These are phyloP conservation scores for Morpho achilles DNA, from an alignment of 2,888 invertebrate genomes.

Conservation along the genomic window DNA sequence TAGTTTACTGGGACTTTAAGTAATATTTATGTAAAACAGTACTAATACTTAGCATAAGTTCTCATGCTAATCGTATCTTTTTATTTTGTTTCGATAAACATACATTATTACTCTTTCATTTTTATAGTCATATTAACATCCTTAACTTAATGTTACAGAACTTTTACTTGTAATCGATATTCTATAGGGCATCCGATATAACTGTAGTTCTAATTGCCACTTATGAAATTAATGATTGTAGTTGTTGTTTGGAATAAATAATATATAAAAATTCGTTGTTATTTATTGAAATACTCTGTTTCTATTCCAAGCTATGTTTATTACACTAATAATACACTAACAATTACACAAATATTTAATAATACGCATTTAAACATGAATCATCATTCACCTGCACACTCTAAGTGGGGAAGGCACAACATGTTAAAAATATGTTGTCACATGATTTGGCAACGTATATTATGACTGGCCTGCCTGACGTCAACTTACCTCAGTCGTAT, in stretches of 20 bases:
- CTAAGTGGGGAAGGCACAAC: too few species aligned
- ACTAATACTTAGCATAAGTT: background rate
- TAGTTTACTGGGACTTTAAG: slow-evolving; percentile 7
- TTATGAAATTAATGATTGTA: slow-evolving; percentile 39
- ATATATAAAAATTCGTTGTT: slow-evolving; percentile 25
- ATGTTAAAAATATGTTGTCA: too few species aligned
- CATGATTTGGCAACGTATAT: too few species aligned
- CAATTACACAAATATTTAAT: too few species aligned
- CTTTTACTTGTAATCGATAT: slow-evolving; percentile 24
- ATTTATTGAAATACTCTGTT: background rate
- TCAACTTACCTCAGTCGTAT: too few species aligned
- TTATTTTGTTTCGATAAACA: slow-evolving; percentile 16
- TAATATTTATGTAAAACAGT: slow-evolving; percentile 11
- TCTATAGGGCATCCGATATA: slow-evolving; percentile 28
- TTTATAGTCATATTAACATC: slow-evolving; percentile 8
- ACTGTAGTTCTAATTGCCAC: slow-evolving; percentile 32
- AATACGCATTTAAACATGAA: too few species aligned
- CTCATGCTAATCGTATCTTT: background rate
- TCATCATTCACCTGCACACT: too few species aligned
- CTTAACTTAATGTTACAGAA: background rate
- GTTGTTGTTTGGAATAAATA: slow-evolving; percentile 49
- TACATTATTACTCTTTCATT: slow-evolving; percentile 23
- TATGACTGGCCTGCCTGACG: too few species aligned
- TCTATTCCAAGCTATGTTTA: too few species aligned
- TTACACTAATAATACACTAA: too few species aligned